Percentiles rank a stretch among this genome's conserved stretches.
phyloP scores from a whole-genome alignment of 2,888 invertebrate species.

The Trissoscelio sp. region DNA sequence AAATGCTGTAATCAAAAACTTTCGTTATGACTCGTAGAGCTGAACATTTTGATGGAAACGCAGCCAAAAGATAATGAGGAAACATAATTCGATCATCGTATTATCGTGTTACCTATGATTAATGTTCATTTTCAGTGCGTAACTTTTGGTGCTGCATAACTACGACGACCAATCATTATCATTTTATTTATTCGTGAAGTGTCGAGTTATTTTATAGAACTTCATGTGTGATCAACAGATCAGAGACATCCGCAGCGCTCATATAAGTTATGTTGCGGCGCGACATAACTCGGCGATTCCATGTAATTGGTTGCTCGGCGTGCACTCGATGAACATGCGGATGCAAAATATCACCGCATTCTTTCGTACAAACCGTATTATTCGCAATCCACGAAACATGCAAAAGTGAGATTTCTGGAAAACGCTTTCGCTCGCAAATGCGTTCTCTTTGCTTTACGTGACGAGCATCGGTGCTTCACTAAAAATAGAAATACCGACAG shows the following conservation, averaged over 20 bases:
- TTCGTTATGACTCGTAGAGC: background rate
- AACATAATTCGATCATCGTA: background rate
- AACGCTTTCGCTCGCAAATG: conserved; percentile 37
- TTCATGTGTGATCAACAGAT: conserved; percentile 40
- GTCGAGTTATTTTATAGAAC: conserved; percentile 36
- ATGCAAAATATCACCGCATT: conserved; percentile 37
- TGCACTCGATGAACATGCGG: conserved; percentile 13
- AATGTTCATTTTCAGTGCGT: conserved; percentile 16
- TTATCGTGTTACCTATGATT: conserved; percentile 32
- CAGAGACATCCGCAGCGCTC: conserved; percentile 13
- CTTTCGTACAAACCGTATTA: conserved; percentile 9
- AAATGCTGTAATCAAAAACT: background rate
- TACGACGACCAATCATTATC: conserved; percentile 32
- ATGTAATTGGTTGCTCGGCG: conserved; percentile 38
- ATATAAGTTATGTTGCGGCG: conserved; percentile 14
- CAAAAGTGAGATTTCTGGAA: conserved; percentile 50
- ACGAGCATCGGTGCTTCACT: conserved; percentile 32
- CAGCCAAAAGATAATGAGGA: background rate
- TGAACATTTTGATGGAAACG: background rate
- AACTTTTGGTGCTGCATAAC: conserved; percentile 10
- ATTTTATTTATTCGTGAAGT: conserved; percentile 10
- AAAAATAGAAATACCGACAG: conserved; percentile 45
- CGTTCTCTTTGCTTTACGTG: conserved; percentile 42
- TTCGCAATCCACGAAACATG: conserved; percentile 36
- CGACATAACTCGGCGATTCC: conserved; percentile 5